Base-by-base conservation (phyloP, 2,888 invertebrate genomes). In the Chrysolina americana region DNA sequence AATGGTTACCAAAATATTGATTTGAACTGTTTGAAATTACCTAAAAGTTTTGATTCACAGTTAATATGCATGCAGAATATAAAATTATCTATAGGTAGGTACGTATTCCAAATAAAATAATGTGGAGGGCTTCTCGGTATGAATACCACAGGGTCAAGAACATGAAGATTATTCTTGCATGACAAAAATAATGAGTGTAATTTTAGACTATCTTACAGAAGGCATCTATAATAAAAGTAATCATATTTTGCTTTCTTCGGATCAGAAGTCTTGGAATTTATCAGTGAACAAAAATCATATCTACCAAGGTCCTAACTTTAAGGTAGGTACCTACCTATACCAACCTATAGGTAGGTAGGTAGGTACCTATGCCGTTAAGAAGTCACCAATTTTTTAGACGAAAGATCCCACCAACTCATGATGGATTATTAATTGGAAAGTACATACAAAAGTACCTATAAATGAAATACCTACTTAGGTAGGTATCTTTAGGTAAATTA, bases 91-190 rank as follows among this genome's bases (percentile, higher is more conserved):
- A 36, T 59, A n/a, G n/a, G n/a, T n/a, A n/a, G n/a, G n/a, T 59
- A 28, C 28, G 2, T 47, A 23, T 59, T 36, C 48, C 56, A 65
- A 41, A 59, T 17, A 65, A 65, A 56, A 41, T 47, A 11, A 73
- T 48, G 23, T 8, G 41, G n/a, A n/a, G 41, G 59, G 59, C 17
- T 23, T 36, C 36, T 28, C 23, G 59, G 59, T n/a, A 70, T 21
- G 65, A 73, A 73, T 73, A 62, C 65, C 21, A 21, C 15, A 44
- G 47, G 73, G 73, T 73, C 70, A 70, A 65, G 70, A 65, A 53
- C 73, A 73, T 23, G 48, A 41, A 56, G 73, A 64, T 70, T 73
- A 68, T 73, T 69, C 73, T 73, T 66, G 68, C 73, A 64, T 73
- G 68, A n/a, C 41, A 69, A 65, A 73, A 65, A n/a, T n/a, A n/a